phyloP scores from a whole-genome alignment of 37 sponge, comb jelly and placozoan genomes.

The Dysidea cf. avara region DNA sequence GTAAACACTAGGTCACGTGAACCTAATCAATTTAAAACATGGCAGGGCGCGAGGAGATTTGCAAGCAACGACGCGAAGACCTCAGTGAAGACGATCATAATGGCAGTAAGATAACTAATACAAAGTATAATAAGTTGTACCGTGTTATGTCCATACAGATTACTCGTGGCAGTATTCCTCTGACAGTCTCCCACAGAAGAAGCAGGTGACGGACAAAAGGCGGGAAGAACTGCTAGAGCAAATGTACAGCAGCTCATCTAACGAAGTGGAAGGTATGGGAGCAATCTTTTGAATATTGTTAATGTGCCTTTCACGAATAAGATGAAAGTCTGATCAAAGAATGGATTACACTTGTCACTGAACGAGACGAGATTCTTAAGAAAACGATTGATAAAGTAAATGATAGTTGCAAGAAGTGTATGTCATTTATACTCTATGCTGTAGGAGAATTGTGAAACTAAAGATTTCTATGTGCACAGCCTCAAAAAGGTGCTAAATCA shows the following conservation, averaged over 20 bases:
- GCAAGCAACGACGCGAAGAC: no score
- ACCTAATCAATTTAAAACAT: no score
- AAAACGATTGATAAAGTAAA: constrained; percentile 30
- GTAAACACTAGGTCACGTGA: no score
- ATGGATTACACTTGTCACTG: constrained; percentile 53
- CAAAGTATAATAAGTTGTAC: no score
- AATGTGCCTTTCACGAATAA: background rate
- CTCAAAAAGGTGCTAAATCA: constrained; percentile 5
- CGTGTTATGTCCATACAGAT: no score
- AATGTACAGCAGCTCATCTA: constrained; percentile 9
- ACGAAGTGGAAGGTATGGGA: constrained; percentile 5
- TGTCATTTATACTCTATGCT: background rate
- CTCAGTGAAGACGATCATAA: no score
- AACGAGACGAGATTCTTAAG: constrained; percentile 48
- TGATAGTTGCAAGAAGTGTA: background rate
- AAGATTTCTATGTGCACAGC: background rate
- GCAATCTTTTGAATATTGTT: background rate
- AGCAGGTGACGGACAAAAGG: constrained; percentile 13
- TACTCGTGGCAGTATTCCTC: constrained; percentile 13
- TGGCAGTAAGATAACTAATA: no score
- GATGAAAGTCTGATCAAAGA: constrained; percentile 40
- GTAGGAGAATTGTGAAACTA: background rate
- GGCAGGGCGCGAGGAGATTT: no score
- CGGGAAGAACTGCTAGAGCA: constrained; percentile 41
- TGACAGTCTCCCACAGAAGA: constrained; percentile 10